Evolutionary conservation across 2,797 vertebrate species (phyloP), one percentile per base, ranked within the genome.

Genomic region (Danio choprae): DNA sequence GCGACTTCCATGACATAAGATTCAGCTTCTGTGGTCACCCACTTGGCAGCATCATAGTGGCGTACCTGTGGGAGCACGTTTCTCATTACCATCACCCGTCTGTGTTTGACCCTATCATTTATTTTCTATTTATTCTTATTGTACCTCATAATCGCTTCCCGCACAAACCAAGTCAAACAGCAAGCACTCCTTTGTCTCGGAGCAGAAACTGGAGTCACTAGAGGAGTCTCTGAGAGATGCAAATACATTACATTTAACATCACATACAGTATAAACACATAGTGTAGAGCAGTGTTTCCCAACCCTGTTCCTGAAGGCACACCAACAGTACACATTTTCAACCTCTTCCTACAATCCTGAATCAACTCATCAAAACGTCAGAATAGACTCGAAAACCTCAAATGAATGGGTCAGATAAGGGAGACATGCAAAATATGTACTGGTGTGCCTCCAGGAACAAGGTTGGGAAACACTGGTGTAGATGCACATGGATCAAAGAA

Each of bases 151-250:
- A 0, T 69, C 12, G 0, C 71, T 9, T 6, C 64, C 89, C 5
- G 79, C 2, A 81, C 94, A 95, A 53, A 91, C 12, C 9, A 67
- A 29, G 58, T 93, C 78, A 56, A 83, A 93, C 70, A 92, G 74
- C 53, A 94, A 84, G 62, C 92, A 93, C 56, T 95, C 60, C 0
- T 83, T 38, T 10, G 94, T 92, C 73, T 94, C 93, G 6, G 74
- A 62, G 11, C 90, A 93, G 81, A 89, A 85, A 0, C n/a, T 0
- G 0, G 81, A 29, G 7, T 87, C 8, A 29, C 81, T 87, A 3
- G n/a, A 62, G 15, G 92, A 92, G 56, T 86, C 79, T 22, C 93
- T 94, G 87, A 60, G 41, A 65, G 75, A 83, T 46, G 58, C 18
- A 77, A 10, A 85, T 6, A 81, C 70, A 46, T 7, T 3, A 43